Base-by-base conservation (phyloP, 2,797 vertebrate genomes). In the Amphiprion clarkii region DNA sequence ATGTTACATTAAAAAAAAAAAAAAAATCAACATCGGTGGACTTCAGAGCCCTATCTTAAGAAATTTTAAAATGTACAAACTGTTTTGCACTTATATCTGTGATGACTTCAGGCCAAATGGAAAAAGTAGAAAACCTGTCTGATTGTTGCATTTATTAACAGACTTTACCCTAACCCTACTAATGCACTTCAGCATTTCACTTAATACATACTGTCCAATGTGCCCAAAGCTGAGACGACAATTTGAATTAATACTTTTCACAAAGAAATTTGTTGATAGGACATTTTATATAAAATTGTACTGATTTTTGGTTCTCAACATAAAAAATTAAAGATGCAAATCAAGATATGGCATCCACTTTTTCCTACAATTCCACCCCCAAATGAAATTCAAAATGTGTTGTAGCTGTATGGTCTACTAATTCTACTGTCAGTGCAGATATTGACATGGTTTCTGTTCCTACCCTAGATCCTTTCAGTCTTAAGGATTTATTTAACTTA, bases 241-340 rank as follows among this genome's bases (percentile, higher is more conserved):
- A n/a, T 16, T 54, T 33, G 29, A 8, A 23, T 33, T 7, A 56
- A 33, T 33, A 52, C 21, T 25, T 76, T 70, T 17, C 48, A 33
- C 6, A 52, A 10, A 36, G 27, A 49, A 76, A 55, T 57, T 59
- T 63, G 14, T 67, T 55, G 72, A 76, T 67, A 64, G 63, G 29
- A 12, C 17, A 69, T 3, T 21, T 52, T 55, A 53, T 57, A 29
- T 31, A 61, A 60, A 62, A 67, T 2, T 44, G 0, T 21, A 46
- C 64, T 48, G 17, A 31, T 54, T 49, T 67, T 67, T 67, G 9
- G 27, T 23, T 7, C 2, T 39, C 27, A 63, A 58, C 31, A 58
- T 54, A 13, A 9, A 3, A 63, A 67, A 82, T 67, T 27, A 65
- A 51, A 40, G 59, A 42, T 33, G 52, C 9, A 44, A 3, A 67